Evolutionary conservation across 2,113 vertebrate genomes (phyloP), one percentile per base, ranked within the genome.

Genomic region (rabbit (Oryctolagus cuniculus)): DNA sequence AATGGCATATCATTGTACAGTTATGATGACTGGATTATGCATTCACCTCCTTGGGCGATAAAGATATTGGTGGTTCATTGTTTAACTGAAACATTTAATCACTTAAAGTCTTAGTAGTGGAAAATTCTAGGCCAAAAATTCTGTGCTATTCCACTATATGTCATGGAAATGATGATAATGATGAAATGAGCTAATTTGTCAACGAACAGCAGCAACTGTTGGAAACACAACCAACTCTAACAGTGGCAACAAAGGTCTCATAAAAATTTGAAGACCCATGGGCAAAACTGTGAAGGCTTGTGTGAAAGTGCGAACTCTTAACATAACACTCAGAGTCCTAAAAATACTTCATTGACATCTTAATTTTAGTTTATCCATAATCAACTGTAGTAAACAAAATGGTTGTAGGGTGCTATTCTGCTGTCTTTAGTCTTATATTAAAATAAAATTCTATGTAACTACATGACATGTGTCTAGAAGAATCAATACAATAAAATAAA

Each of bases 111-210:
- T 94, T 67, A 16, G 17, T 61, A 19, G 0, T 38, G 38, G 15
- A 34, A 63, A 73, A 61, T 34, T 19, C 15, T 0, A 29, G 36
- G 31, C 29, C 64, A 10, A 5, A 22, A 53, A 9, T 19, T 27
- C 63, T 61, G 34, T 34, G 27, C 31, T 21, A 19, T 4, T 16
- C 73, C 51, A 2, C 36, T 8, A 0, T 2, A 9, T 12, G 66
- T 29, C 9, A 0, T 10, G 19, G 3, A 1, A 0, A 9, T 5
- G 24, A 24, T 11, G 25, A 51, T 19, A 19, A 61, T 10, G 31
- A 10, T 44, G 27, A n/a, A 51, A 21, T 2, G 3, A 21, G 8
- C 36, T 3, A 16, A 16, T 73, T 84, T 9, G 16, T 10, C 24
- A n/a, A 64, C 12, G 19, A 38, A 77, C 22, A n/a, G 73, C 5